These are phyloP conservation scores for Erythrocebus patas DNA, from an alignment of 2,113 vertebrate genomes.

Conservation along the genomic window DNA sequence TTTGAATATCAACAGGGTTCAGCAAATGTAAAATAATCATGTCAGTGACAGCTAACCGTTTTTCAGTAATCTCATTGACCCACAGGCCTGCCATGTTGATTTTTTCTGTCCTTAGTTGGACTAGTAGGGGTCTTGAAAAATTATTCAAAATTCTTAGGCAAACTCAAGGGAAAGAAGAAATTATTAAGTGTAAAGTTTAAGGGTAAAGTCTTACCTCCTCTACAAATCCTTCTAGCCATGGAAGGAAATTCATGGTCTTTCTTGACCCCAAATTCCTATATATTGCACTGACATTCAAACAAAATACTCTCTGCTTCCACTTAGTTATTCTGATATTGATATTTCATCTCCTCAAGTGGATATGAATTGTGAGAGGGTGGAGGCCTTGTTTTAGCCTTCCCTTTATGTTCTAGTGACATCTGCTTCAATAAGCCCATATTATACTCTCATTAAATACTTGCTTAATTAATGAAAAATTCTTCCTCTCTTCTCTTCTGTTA, in stretches of 20 bases:
- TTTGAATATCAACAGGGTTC: background rate
- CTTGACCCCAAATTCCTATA: background rate
- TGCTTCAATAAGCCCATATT: background rate
- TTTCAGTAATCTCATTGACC: background rate
- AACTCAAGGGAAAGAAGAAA: background rate
- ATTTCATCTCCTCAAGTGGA: background rate
- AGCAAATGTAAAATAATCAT: background rate
- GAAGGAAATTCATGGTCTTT: background rate
- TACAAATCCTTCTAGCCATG: background rate
- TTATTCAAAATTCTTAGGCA: background rate
- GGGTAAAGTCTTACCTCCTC: background rate
- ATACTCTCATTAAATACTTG: background rate
- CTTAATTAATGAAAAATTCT: conserved; percentile 29
- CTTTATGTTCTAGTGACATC: background rate
- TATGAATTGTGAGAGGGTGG: background rate
- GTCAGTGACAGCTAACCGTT: background rate
- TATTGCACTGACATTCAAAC: background rate
- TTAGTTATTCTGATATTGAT: background rate
- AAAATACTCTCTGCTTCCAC: background rate
- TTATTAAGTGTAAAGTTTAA: background rate
- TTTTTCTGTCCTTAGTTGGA: background rate
- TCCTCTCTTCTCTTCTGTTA: background rate
- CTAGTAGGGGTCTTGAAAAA: background rate
- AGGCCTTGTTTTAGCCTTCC: background rate
- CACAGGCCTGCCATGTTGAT: background rate